phyloP scores from a whole-genome alignment of 2,888 invertebrate genomes.

The Zygaena filipendulae region DNA sequence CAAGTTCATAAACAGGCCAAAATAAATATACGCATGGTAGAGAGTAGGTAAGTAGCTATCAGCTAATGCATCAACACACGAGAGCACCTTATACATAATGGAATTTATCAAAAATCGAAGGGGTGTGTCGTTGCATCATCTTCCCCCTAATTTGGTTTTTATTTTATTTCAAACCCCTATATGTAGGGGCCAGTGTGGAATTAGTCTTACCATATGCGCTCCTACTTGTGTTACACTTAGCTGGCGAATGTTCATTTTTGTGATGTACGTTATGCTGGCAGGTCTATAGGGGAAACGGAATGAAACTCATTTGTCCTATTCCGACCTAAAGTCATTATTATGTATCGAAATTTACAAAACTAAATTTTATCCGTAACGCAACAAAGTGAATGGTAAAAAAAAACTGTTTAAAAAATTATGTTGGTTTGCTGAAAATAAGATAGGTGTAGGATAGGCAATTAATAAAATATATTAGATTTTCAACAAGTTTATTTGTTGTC shows the following conservation, averaged over 20 bases:
- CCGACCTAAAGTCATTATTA: too few relatives aligned
- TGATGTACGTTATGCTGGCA: conserved; percentile 23
- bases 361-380: too few relatives aligned
- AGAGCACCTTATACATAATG: conserved; percentile 60
- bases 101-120: conserved; percentile 67
- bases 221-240: conserved; percentile 59
- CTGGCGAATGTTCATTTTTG: conserved; percentile 47
- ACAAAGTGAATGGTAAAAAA: too few relatives aligned
- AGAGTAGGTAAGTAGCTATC: too few relatives aligned
- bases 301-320: too few relatives aligned
- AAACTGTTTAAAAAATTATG: too few relatives aligned
- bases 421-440: too few relatives aligned
- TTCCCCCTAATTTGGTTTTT: conserved; percentile 65
- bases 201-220: conserved; percentile 67
- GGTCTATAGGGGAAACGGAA: too few relatives aligned
- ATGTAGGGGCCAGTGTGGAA: conserved; percentile 45
- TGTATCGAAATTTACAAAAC: too few relatives aligned
- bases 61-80: conserved; percentile 46
- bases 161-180: conserved; percentile 54
- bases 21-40: conserved; percentile 9
- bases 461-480: too few relatives aligned
- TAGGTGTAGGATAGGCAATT: too few relatives aligned
- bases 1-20: conserved; percentile 5
- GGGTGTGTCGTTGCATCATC: conserved; percentile 63
- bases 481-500: too few relatives aligned